Conservation (phyloP, 2,797 vertebrate species). For the Chelmon rostratus region DNA sequence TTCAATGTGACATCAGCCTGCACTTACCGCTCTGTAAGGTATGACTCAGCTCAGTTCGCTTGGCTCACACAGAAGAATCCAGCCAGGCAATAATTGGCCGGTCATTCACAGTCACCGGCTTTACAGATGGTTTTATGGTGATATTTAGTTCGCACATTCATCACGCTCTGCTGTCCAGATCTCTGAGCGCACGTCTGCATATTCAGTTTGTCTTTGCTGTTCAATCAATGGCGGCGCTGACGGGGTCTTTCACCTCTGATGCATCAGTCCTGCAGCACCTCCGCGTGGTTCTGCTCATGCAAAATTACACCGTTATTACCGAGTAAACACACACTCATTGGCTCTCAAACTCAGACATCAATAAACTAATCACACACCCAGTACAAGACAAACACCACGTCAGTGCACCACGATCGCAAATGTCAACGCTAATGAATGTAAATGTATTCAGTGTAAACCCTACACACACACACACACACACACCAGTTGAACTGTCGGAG, state of each 20-base stretch:
- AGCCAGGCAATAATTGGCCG: conserved; percentile 30
- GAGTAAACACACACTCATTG: conserved; percentile 56
- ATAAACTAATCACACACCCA: conserved; percentile 71
- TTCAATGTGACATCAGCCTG: background rate
- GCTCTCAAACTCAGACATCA: conserved; percentile 67
- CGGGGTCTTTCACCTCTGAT: conserved; percentile 44
- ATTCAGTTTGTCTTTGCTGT: conserved; percentile 56
- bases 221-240: conserved; percentile 47
- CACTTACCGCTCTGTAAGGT: background rate
- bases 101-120: conserved; percentile 38
- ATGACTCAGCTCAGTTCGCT: conserved; percentile 12
- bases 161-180: conserved; percentile 53
- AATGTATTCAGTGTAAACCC: conserved; percentile 65
- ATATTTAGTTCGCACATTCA: conserved; percentile 67
- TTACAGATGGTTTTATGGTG: conserved; percentile 59
- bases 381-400: conserved; percentile 59
- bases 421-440: conserved; percentile 71
- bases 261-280: conserved; percentile 46
- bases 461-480: conserved; percentile 5
- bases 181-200: conserved; percentile 48
- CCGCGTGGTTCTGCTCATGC: conserved; percentile 34
- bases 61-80: conserved; percentile 19
- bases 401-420: conserved; percentile 62
- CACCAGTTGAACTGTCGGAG: conserved; percentile 48
- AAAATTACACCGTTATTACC: conserved; percentile 60